Conservation (phyloP, 1,140 invertebrate genomes). For the Chelonus insularis region DNA sequence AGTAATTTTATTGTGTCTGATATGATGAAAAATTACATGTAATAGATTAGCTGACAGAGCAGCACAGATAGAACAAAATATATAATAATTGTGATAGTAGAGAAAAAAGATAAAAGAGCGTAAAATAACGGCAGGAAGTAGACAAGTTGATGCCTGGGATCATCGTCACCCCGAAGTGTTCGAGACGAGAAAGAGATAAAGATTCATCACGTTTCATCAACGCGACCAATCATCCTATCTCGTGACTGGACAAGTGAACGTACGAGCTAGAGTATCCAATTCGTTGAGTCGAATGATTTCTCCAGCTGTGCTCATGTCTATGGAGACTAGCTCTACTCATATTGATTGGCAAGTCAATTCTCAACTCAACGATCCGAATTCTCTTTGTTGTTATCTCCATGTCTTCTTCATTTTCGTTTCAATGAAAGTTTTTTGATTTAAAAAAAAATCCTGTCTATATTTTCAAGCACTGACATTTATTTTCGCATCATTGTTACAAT, state of each 20-base stretch:
- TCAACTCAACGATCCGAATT: constrained; percentile 3
- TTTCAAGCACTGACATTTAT: too few relatives aligned
- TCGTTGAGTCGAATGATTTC: constrained; percentile 24
- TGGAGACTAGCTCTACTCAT: constrained; percentile 10
- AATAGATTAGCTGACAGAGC: too few relatives aligned
- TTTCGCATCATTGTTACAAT: too few relatives aligned
- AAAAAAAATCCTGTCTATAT: too few relatives aligned
- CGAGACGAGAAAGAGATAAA: constrained; percentile 20
- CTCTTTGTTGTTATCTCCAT: not conserved
- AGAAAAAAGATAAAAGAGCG: not conserved
- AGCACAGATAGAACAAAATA: not conserved
- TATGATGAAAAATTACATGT: too few relatives aligned
- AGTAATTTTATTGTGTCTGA: not conserved
- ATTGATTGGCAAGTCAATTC: constrained; percentile 7
- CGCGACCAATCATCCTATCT: constrained; percentile 54
- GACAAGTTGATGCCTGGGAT: constrained; percentile 36
- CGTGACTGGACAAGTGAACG: constrained; percentile 23
- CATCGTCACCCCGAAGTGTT: constrained; percentile 1
- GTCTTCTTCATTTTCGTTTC: not conserved
- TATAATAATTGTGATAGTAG: not conserved
- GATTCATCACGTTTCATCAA: constrained; percentile 54
- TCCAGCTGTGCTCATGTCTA: constrained; percentile 9
- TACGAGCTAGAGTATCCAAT: constrained; percentile 16
- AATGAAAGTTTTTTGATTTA: not conserved
- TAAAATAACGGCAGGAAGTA: constrained; percentile 34